A percentile compares a stretch with the other conserved stretches of the same genome.
These are phyloP conservation scores for Clarias magur DNA, from an alignment of 2,113 vertebrate genomes.

Conservation along the genomic window DNA sequence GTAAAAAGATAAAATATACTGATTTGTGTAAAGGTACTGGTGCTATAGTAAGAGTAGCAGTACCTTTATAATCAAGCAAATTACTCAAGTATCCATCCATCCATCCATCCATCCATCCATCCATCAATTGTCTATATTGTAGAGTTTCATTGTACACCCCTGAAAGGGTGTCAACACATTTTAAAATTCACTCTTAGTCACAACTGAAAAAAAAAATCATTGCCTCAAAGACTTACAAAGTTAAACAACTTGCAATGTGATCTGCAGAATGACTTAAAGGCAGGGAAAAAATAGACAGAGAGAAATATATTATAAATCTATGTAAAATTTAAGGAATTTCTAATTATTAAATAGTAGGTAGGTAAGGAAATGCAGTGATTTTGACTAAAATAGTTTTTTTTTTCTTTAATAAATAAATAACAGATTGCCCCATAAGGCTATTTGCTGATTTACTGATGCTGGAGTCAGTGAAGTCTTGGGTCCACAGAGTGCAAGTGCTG, in stretches of 20 bases:
- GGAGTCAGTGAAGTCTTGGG: background rate
- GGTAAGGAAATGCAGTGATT: background rate
- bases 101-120: too few species aligned
- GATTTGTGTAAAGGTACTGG: background rate
- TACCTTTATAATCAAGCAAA: background rate
- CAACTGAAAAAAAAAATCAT: background rate
- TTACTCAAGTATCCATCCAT: background rate
- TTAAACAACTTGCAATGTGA: background rate
- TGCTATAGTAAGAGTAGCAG: background rate
- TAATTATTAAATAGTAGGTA: background rate
- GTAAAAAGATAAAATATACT: background rate
- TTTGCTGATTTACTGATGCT: conserved; percentile 1
- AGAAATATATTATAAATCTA: background rate
- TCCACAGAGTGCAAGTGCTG: background rate
- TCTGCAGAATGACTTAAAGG: background rate
- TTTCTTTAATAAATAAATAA: background rate
- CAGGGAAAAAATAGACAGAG: background rate
- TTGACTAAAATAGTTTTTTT: background rate
- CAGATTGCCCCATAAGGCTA: background rate
- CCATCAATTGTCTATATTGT: too few species aligned
- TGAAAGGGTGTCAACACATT: background rate
- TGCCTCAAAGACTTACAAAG: background rate
- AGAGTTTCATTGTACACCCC: too few species aligned
- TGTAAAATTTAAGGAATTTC: background rate
- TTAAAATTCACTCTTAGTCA: background rate